phyloP scores from a whole-genome alignment of 2,113 vertebrate species.

The Harpagus bidentatus region DNA sequence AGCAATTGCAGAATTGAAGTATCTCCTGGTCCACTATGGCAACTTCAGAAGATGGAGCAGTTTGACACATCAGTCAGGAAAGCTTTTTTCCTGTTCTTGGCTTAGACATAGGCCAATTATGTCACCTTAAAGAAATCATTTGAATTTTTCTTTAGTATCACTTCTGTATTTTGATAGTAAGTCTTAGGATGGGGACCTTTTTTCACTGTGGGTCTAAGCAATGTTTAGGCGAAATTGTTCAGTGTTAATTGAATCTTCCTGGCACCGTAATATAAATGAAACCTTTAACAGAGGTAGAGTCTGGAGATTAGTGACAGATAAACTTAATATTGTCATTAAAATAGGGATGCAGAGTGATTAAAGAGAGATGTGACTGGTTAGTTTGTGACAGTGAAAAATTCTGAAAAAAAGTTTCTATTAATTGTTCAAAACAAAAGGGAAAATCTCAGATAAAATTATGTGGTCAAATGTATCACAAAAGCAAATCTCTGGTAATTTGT shows the following conservation, averaged over 20 bases:
- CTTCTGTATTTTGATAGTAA: not conserved
- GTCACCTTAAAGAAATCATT: not conserved
- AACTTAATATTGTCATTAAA: not conserved
- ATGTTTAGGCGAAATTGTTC: not conserved
- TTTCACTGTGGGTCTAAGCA: not conserved
- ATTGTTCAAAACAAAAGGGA: not conserved
- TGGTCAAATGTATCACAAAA: not conserved
- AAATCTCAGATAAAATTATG: not conserved
- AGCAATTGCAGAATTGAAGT: not conserved
- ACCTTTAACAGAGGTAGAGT: not conserved
- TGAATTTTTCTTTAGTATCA: not conserved
- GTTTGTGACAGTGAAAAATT: not conserved
- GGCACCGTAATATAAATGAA: not conserved
- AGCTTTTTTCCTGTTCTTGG: not conserved
- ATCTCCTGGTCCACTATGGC: not conserved
- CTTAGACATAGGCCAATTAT: not conserved
- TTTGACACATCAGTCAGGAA: not conserved
- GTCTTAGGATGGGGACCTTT: not conserved
- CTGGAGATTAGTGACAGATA: not conserved
- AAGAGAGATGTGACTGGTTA: not conserved
- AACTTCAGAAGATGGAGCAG: not conserved
- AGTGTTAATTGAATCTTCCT: not conserved
- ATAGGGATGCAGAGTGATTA: not conserved
- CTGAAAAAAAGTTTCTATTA: not conserved
- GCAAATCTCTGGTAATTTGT: not conserved